Evolutionary conservation across 2,113 vertebrate species (phyloP), one percentile per base, ranked within the genome.

Genomic region (Anhinga anhinga): DNA sequence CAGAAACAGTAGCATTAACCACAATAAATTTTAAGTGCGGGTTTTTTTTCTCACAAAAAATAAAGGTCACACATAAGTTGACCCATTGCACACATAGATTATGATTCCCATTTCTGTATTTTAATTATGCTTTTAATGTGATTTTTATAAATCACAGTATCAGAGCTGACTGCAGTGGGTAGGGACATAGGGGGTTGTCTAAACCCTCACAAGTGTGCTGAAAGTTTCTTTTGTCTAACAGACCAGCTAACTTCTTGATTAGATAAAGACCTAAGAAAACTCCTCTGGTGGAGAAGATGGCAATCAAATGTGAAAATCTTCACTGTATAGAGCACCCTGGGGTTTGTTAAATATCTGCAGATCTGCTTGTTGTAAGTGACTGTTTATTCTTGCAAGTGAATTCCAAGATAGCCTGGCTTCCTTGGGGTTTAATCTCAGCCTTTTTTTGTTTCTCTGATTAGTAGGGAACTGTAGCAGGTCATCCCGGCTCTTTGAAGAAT

Each of bases 401-500:
- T 93, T 95, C 93, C 95, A 86, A 96, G 91, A 96, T 88, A 94
- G 88, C 78, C 69, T 93, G 86, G 88, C 77, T 96, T 97, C 88
- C 90, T 97, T 92, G 79, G 93, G 72, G 82, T 78, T 97, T 97
- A 96, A 96, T 95, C 95, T 95, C 90, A 88, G 96, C 55, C 52
- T 92, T 97, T 96, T 96, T 97, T 97, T 96, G 85, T 96, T 98
- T 94, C 86, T 97, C 81, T 97, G 96, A 98, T 97, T 97, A 96
- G 97, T 90, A 95, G 95, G 96, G 97, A 98, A 97, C 84, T 97
- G 96, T 96, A 96, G 95, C 83, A 96, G 96, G 97, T 97, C 95
- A 98, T 82, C 84, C 83, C 30, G 71, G 65, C 87, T 96, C 97
- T 98, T 98, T 98, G 97, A 98, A 98, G 96, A 98, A 98, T 80